Evolutionary conservation across 2,888 invertebrate species (phyloP).

Genomic region (Diaprepes abbreviatus): DNA sequence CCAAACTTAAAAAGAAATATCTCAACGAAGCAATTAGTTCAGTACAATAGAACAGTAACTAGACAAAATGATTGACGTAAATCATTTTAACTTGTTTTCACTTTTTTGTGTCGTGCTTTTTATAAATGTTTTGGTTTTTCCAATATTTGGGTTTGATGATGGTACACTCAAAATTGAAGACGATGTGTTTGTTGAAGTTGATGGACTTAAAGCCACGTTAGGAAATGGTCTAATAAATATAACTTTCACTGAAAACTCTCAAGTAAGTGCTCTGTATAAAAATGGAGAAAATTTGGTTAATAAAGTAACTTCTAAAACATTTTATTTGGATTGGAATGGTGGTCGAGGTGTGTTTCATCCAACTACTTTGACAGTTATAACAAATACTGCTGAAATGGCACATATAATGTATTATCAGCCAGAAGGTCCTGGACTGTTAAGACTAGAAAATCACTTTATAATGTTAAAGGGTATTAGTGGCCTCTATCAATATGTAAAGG

Average conservation of each 20-base stretch:
- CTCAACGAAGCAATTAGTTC: too few relatives aligned
- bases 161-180: too few relatives aligned
- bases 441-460: conserved; percentile 20
- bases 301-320: conserved; percentile 13
- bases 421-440: not conserved
- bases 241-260: conserved; percentile 17
- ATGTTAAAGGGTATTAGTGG: conserved; percentile 16
- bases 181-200: not conserved
- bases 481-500: conserved; percentile 27
- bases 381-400: conserved; percentile 9
- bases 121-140: too few relatives aligned
- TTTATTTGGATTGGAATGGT: conserved; percentile 33
- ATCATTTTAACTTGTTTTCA: not conserved
- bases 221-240: conserved; percentile 21
- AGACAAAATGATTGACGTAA: too few relatives aligned
- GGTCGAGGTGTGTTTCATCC: conserved; percentile 21
- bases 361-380: not conserved
- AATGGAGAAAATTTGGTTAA: conserved; percentile 22
- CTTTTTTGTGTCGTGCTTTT: not conserved
- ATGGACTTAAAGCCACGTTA: conserved; percentile 4
- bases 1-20: too few relatives aligned
- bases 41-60: too few relatives aligned
- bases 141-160: not conserved
- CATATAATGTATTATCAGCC: conserved; percentile 29
- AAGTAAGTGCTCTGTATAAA: conserved; percentile 19